These are phyloP conservation scores for Diaphora mendica DNA, from an alignment of 2,888 invertebrate genomes.

Conservation along the genomic window DNA sequence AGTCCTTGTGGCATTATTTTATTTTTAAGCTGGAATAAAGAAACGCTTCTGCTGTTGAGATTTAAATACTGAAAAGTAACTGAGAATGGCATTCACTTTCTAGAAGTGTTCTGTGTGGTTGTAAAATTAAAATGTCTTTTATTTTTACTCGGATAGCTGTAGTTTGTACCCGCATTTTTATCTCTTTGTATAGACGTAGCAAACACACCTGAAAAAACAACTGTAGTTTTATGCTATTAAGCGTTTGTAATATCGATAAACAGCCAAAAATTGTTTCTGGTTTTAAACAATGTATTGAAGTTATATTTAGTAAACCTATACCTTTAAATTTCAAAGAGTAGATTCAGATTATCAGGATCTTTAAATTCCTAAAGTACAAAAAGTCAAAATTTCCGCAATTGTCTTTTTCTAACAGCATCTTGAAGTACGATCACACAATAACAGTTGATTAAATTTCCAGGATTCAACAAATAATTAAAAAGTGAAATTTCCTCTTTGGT, in stretches of 20 bases:
- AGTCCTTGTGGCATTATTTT: constrained; percentile 30
- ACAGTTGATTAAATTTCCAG: too few relatives aligned
- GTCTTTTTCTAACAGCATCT: too few relatives aligned
- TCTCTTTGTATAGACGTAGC: background rate
- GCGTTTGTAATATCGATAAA: too few relatives aligned
- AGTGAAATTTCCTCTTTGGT: background rate
- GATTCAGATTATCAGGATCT: too few relatives aligned
- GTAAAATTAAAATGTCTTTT: background rate
- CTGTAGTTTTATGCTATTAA: background rate
- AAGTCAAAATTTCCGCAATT: too few relatives aligned
- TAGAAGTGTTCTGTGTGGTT: background rate
- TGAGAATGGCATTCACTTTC: background rate
- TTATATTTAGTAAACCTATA: too few relatives aligned
- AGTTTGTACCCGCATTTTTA: background rate
- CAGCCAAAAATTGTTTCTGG: too few relatives aligned
- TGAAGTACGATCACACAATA: too few relatives aligned
- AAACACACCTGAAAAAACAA: background rate
- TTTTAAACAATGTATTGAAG: too few relatives aligned
- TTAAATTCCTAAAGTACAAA: too few relatives aligned
- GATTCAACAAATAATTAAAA: too few relatives aligned
- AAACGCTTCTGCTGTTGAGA: constrained; percentile 21
- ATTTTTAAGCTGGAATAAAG: constrained; percentile 82
- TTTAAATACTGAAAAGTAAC: constrained; percentile 10
- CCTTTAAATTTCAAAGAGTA: too few relatives aligned
- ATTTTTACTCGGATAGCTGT: background rate